Conservation (phyloP, 2,888 invertebrate species). For the Phorcus lineatus region DNA sequence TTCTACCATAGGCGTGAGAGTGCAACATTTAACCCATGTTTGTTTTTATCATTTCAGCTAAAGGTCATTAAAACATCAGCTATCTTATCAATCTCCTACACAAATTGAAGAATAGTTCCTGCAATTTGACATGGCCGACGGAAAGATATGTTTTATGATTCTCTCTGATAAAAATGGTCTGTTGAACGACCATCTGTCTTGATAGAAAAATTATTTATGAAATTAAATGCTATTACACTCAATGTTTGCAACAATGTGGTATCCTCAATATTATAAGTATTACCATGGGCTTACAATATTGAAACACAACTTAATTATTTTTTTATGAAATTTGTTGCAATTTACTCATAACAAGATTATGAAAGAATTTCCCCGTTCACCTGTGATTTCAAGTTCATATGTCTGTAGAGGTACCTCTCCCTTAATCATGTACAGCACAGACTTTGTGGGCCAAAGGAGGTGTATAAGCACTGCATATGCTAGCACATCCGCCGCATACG, state of each 20-base stretch:
- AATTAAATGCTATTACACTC: no score
- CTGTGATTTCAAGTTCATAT: constrained; percentile 68
- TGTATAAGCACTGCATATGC: constrained; percentile 97
- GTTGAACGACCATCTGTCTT: neutral
- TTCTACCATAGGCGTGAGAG: no score
- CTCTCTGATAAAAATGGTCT: neutral
- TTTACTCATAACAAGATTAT: neutral
- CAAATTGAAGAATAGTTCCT: neutral
- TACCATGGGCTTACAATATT: no score
- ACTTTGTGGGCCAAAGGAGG: constrained; percentile 94
- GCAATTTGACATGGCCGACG: neutral
- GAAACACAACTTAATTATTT: no score
- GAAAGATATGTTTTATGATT: neutral
- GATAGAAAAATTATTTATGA: no score
- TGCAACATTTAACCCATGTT: no score
- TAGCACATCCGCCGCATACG: constrained; percentile 95
- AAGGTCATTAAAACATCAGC: no score
- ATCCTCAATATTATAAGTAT: no score
- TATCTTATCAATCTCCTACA: no score
- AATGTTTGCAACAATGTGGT: no score
- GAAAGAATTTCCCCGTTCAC: constrained; percentile 34
- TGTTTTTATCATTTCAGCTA: no score
- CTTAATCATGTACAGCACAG: constrained; percentile 87
- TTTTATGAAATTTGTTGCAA: neutral
- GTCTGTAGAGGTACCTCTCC: constrained; percentile 58